Evolutionary conservation across 2,797 vertebrate genomes (phyloP), one percentile per base, ranked within the genome.

Genomic region (Sebastes minor): DNA sequence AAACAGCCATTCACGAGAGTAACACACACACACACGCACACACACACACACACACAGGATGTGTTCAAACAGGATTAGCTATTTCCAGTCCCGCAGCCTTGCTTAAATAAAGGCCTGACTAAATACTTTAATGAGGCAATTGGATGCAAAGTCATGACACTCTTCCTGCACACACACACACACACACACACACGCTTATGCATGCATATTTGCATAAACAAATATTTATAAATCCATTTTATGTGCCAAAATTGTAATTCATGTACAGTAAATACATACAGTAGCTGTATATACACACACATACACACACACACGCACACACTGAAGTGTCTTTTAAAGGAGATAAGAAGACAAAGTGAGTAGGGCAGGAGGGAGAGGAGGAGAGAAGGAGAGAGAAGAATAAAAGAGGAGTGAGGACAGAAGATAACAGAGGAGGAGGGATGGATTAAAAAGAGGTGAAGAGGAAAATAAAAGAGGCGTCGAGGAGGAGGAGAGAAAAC

Each of bases 131-230:
- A 84, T 87, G 81, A 91, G 71, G 57, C 32, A 76, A 82, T 10
- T 68, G 63, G 85, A 89, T 87, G 87, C 81, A 89, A 78, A 89
- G 78, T 78, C 89, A 85, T 76, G 70, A 78, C 9, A 49, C 35
- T 32, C 8, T 57, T 28, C 16, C 13, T 27, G 9, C 9, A 6
- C 13, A n/a, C 10, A 14, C 42, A 60, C 62, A 56, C 74, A 32
- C 64, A 65, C 67, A 35, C 52, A 64, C 57, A 28, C 57, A 42
- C 35, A 23, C 38, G 20, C 32, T 76, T 74, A 52, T 60, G 25
- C 59, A 64, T 60, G 56, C 74, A 74, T 14, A 81, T 64, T 70
- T 68, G 64, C 75, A 67, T 62, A 16, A 14, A 76, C 38, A 52
- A 81, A 80, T 79, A 79, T 81, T 72, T 73, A 81, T 68, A 78